Evolutionary conservation across 2,888 invertebrate genomes (phyloP), one percentile per base, ranked within the genome.

Genomic region (Standfussiana lucernea): DNA sequence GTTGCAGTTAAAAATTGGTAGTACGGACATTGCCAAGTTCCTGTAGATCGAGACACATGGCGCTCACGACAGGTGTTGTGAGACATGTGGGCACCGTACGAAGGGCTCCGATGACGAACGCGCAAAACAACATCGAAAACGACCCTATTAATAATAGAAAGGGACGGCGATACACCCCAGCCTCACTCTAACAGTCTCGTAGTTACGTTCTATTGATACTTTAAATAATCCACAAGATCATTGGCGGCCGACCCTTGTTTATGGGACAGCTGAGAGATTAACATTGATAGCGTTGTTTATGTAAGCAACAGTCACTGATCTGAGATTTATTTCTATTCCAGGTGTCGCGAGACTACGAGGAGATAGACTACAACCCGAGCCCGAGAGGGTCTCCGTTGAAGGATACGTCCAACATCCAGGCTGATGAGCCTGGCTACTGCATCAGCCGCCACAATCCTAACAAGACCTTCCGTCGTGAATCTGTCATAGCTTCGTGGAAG

Each of bases 391-490:
- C 96, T 75, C 96, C 96, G 2, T 84, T 96, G 80, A 96, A 96
- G 88, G 96, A 96, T 79, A 96, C 96, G 15, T 95, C 96, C 56
- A 96, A 96, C 90, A 93, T 96, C 79, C 96, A 95, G 68, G 95
- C 5, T 61, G 61, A 96, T 50, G 95, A 96, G 71, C 93, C 92
- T 67, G 90, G 94, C 2, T 96, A 94, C 90, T 93, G 93, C 90
- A 96, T 96, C 89, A 96, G 96, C 89, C 94, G 96, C n/a, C 96
- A 96, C 90, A 96, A 96, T 80, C 96, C 96, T 0, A 96, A 96
- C 90, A 96, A 94, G 90, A 96, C 96, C 47, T 97, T 96, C 91
- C 94, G 97, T 2, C 91, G 97, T 18, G 97, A 97, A 87, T 95
- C 96, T 2, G 96, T 97, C 53, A 97, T 97, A 37, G 97, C 97